Evolutionary conservation across 2,797 vertebrate genomes (phyloP), one percentile per base, ranked within the genome.

Genomic region (Sylvilagus floridanus): DNA sequence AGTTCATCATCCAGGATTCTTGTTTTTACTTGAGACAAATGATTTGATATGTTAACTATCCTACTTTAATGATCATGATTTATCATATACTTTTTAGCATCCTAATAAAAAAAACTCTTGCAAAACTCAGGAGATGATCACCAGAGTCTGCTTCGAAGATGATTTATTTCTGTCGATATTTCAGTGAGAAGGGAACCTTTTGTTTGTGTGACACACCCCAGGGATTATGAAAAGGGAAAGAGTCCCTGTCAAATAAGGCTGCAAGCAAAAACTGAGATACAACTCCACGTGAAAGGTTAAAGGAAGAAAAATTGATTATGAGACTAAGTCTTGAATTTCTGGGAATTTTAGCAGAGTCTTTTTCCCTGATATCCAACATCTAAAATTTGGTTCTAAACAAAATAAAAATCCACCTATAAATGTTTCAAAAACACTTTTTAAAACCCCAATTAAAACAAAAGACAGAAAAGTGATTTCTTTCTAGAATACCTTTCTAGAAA

Each of bases 301-400:
- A 95, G 32, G 50, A 90, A 92, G 21, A 88, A 90, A 37, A 82
- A 22, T 37, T 47, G 9, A 85, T 71, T 16, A 7, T 82, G 78
- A 82, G 22, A 78, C 72, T 66, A 97, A 94, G 52, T 91, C 91
- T 97, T 89, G 66, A 10, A 90, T 97, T 97, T 97, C 87, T 97
- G 62, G 95, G 83, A 96, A 93, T 96, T 96, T 96, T 86, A 96
- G 81, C 85, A 95, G 69, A 95, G 84, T 94, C 86, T 60, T 73
- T 96, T 88, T 95, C 71, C 89, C 92, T 17, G 85, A 95, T 72
- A 77, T 47, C 68, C 82, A 89, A 52, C 93, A 86, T 88, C 95
- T 52, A 95, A 81, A 95, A 57, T 60, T 81, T n/a, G 95, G 86
- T 77, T 93, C 89, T 96, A 89, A 94, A 54, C 93, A 96, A 97